Percentiles rank a stretch among this genome's conserved stretches.
These are phyloP conservation scores for Barypeithes pellucidus DNA, from an alignment of 2,888 invertebrate genomes.

Conservation along the genomic window DNA sequence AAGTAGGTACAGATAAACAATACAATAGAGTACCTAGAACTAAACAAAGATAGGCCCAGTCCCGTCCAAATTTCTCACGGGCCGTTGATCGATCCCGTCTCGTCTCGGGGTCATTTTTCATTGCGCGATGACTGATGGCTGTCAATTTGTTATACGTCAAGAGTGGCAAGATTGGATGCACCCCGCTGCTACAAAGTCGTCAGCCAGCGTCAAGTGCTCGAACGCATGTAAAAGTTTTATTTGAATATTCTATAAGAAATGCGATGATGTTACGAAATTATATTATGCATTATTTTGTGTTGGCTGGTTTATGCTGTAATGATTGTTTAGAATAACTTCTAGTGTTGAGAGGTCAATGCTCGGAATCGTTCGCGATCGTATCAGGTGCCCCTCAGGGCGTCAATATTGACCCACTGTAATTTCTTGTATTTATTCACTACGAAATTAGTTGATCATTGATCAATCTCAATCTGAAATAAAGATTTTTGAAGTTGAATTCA, in stretches of 20 bases:
- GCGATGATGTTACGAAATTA: not conserved
- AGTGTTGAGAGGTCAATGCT: too few relatives aligned
- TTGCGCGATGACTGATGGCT: conserved; percentile 68
- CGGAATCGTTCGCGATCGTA: too few relatives aligned
- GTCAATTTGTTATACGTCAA: conserved; percentile 70
- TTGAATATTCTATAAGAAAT: conserved; percentile 56
- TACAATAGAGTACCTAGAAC: conserved; percentile 34
- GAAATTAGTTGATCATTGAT: too few relatives aligned
- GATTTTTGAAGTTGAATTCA: too few relatives aligned
- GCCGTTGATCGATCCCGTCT: conserved; percentile 46
- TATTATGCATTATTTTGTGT: not conserved
- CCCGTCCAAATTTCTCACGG: conserved; percentile 51
- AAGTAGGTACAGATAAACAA: conserved; percentile 28
- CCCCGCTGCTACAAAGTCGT: conserved; percentile 68
- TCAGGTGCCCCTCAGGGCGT: too few relatives aligned
- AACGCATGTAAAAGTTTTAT: conserved; percentile 33
- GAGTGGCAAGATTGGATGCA: conserved; percentile 68
- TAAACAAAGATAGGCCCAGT: conserved; percentile 42
- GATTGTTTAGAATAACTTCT: not conserved
- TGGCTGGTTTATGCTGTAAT: not conserved
- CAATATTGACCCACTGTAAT: too few relatives aligned
- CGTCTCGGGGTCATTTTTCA: conserved; percentile 63
- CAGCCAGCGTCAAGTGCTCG: conserved; percentile 59
- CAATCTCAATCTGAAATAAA: too few relatives aligned
- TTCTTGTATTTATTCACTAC: too few relatives aligned